Evolutionary conservation across 2,888 invertebrate genomes (phyloP), one percentile per base, ranked within the genome.

Genomic region (Ophioninae sp.): DNA sequence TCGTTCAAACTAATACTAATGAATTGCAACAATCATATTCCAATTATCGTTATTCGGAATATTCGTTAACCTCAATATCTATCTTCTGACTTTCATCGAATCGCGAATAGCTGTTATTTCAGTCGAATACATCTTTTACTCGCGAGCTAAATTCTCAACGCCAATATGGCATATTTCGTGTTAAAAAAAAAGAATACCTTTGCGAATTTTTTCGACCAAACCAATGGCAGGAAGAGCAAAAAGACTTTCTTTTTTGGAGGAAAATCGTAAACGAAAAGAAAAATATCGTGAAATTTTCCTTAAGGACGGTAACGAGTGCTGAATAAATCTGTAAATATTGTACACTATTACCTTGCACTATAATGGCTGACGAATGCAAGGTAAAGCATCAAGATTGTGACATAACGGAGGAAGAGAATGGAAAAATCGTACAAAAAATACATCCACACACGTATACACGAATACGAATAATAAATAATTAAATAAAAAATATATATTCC

Each of bases 311-410:
- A 89, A 89, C 88, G 85, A 85, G 72, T 7, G 44, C 1, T 44
- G 73, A 83, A 85, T 87, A 88, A 88, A 82, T 88, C 85, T 91
- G 91, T 91, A 91, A 87, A 91, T 91, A 92, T 89, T 91, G 89
- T 89, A 91, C n/a, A n/a, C n/a, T n/a, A n/a, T n/a, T n/a, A n/a
- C n/a, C n/a, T n/a, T n/a, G n/a, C n/a, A n/a, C n/a, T n/a, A n/a
- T n/a, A n/a, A 91, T 87, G 89, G 88, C 88, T 86, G 86, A 87
- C 86, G 85, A 75, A 69, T 57, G 21, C 70, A 76, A 67, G 44
- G 56, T 61, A 62, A 75, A 68, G 81, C 41, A 81, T 70, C 10
- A 62, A 72, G 23, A 44, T 77, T 62, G 50, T 61, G 39, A n/a
- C 59, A 56, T n/a, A 23, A 67, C 57, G 64, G 57, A 13, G 13